These are phyloP conservation scores for Iselma pallidipennis DNA, from an alignment of 2,888 invertebrate genomes.

Conservation along the genomic window DNA sequence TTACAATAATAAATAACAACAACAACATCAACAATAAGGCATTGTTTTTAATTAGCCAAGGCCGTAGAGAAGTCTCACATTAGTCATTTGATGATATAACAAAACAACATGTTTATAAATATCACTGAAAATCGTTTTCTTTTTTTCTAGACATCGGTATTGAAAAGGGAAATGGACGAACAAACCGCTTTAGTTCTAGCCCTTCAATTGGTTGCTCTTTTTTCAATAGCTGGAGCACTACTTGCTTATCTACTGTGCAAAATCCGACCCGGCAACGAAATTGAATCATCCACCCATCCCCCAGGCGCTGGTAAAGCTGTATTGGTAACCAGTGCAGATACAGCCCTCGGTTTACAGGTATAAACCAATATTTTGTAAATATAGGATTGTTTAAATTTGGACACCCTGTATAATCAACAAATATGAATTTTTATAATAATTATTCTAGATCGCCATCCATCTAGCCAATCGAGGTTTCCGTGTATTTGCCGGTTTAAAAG, in stretches of 20 bases:
- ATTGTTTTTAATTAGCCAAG: neutral
- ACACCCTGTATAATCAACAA: no score
- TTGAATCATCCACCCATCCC: slow-evolving; percentile 52
- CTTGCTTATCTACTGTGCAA: slow-evolving; percentile 77
- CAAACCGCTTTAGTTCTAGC: slow-evolving; percentile 80
- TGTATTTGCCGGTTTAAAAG: slow-evolving; percentile 74
- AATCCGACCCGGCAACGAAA: slow-evolving; percentile 62
- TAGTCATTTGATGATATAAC: neutral
- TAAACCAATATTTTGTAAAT: slow-evolving; percentile 10
- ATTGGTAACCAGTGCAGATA: slow-evolving; percentile 79
- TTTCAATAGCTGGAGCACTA: slow-evolving; percentile 82
- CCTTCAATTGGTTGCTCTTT: slow-evolving; percentile 78
- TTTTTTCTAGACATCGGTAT: neutral
- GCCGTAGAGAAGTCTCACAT: neutral
- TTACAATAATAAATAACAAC: neutral
- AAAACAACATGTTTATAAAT: neutral
- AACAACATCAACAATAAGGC: neutral
- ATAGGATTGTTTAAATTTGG: neutral
- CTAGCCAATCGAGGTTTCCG: slow-evolving; percentile 73
- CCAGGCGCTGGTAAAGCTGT: slow-evolving; percentile 73
- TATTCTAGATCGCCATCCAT: slow-evolving; percentile 67
- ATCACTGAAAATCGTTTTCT: neutral
- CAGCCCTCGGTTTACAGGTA: slow-evolving; percentile 77
- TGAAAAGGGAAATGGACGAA: slow-evolving; percentile 66
- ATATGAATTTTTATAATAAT: neutral